Conservation (phyloP, 2,113 vertebrate species). For the Piaya cayana region DNA sequence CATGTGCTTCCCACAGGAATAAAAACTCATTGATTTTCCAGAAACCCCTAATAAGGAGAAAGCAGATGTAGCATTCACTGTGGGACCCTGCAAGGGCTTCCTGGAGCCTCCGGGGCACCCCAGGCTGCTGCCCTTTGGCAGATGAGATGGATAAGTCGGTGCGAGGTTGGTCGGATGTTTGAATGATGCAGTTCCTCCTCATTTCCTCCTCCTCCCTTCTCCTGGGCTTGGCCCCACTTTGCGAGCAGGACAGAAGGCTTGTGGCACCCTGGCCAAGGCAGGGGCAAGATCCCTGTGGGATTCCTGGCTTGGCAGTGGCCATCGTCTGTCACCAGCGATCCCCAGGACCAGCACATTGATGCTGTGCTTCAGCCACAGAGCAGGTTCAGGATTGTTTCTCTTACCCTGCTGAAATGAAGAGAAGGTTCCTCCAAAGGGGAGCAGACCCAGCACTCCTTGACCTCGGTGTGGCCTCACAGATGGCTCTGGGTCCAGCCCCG, state of each 20-base stretch:
- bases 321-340: accelerated
- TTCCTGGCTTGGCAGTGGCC: not conserved
- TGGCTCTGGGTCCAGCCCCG: accelerated
- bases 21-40: not conserved
- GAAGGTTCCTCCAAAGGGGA: not conserved
- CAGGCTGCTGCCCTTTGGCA: not conserved
- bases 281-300: not conserved
- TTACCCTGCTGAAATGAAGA: not conserved
- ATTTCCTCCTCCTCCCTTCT: not conserved
- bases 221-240: accelerated
- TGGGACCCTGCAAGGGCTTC: not conserved
- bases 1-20: not conserved
- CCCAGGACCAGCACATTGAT: not conserved
- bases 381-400: not conserved
- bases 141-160: not conserved
- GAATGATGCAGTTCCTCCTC: not conserved
- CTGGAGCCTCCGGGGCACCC: not conserved
- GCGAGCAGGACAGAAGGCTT: not conserved
- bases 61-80: not conserved
- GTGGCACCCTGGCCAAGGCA: not conserved
- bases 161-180: accelerated
- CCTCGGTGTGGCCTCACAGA: not conserved
- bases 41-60: not conserved
- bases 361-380: accelerated
- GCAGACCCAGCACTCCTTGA: not conserved